phyloP scores from a whole-genome alignment of 2,797 vertebrate species.

The Pantherophis alleghaniensis region DNA sequence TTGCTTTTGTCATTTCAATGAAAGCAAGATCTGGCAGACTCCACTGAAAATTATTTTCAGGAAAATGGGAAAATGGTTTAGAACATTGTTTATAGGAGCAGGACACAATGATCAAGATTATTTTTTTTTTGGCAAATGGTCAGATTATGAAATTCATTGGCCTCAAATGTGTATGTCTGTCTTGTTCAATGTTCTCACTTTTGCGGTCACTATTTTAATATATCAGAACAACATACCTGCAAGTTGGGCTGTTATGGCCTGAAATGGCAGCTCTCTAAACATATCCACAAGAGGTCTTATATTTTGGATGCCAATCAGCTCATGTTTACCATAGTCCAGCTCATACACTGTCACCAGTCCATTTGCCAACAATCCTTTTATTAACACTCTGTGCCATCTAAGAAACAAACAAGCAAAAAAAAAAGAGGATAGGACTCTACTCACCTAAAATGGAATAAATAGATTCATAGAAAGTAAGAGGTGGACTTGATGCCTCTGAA shows the following conservation, averaged over 20 bases:
- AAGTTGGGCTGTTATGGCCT: slow-evolving; percentile 87
- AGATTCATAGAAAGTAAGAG: background rate
- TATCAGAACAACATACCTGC: slow-evolving; percentile 76
- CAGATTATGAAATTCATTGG: background rate
- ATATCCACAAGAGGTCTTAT: slow-evolving; percentile 80
- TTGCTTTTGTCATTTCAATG: background rate
- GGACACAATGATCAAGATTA: background rate
- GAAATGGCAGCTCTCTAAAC: slow-evolving; percentile 90
- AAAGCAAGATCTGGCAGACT: background rate
- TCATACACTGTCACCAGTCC: slow-evolving; percentile 88
- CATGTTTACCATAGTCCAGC: slow-evolving; percentile 89
- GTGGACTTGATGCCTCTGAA: background rate
- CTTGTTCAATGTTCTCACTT: background rate
- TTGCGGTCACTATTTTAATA: background rate
- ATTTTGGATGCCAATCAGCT: slow-evolving; percentile 77
- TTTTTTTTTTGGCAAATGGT: background rate
- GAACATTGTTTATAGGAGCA: background rate
- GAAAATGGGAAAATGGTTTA: background rate
- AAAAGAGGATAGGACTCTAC: background rate
- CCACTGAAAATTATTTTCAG: background rate
- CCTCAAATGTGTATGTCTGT: background rate
- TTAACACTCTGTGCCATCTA: slow-evolving; percentile 90
- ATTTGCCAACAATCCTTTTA: slow-evolving; percentile 84
- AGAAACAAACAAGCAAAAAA: slow-evolving; percentile 23
- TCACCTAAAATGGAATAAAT: background rate